Base-by-base conservation (phyloP, 1,140 invertebrate species). In the Limonius californicus region DNA sequence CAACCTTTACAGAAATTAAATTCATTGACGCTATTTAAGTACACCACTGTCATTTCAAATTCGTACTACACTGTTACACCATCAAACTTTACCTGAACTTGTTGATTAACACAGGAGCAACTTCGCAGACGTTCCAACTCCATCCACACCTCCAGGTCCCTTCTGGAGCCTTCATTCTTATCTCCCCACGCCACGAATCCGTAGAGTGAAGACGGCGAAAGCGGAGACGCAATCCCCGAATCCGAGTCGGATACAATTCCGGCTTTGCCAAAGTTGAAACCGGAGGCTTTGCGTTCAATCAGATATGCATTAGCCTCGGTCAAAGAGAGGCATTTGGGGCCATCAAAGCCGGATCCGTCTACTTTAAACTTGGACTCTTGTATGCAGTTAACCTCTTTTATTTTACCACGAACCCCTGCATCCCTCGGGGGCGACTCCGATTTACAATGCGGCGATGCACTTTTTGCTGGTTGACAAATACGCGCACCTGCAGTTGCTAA, bases 191-290 rank as follows among this genome's bases (percentile, higher is more conserved):
- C 68, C 63, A 68, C 39, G 55, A 68, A 72, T 54, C 64, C 70
- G 56, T 73, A 71, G 7, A 71, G 56, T 3, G 74, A 72, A 11
- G 68, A 71, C 2, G 83, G 82, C 15, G 83, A 83, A 60, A 82
- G 78, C 1, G 82, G 82, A 16, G 82, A 83, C 20, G 83, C 74
- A 57, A 84, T 83, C 2, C 83, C 83, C 68, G 82, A 83, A 69
- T 84, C 83, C 7, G 80, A 79, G 70, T 84, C 83, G 65, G 81
- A 83, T 20, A 72, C 62, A 67, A 73, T 39, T 54, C 45, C 61
- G 54, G 43, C 32, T 43, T 43, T 50, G 32, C 16, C 14, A 23
- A 39, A 35, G 16, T 61, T 61, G 14, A 61, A 54, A 42, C 43
- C 58, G 15, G 15, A 59, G 12, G 45, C 45, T 30, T 30, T 32